These are phyloP conservation scores for Aphyosemion australe DNA, from an alignment of 2,113 vertebrate species.

Conservation along the genomic window DNA sequence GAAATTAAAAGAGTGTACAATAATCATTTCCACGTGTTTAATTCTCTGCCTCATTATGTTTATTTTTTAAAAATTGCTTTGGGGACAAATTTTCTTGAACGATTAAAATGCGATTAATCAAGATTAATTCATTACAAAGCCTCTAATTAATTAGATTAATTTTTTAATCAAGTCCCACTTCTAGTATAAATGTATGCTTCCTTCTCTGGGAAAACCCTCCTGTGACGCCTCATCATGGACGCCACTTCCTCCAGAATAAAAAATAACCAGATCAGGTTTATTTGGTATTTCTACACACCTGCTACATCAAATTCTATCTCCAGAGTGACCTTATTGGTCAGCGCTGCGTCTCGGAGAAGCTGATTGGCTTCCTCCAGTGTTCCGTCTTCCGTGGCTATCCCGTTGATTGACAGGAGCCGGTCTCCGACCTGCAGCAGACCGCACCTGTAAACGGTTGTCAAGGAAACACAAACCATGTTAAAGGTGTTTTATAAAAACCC, in stretches of 20 bases:
- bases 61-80: too few species aligned
- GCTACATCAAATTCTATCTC: constrained; percentile 97
- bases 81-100: too few species aligned
- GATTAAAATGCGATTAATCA: too few species aligned
- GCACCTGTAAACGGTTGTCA: constrained; percentile 79
- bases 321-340: constrained; percentile 89
- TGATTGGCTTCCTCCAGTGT: constrained; percentile 97
- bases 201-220: too few species aligned
- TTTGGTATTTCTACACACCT: constrained; percentile 73
- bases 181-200: too few species aligned
- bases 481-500: background rate
- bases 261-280: background rate
- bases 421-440: constrained; percentile 97
- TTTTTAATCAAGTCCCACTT: too few species aligned
- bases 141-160: too few species aligned
- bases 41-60: too few species aligned
- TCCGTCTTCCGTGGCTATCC: constrained; percentile 92
- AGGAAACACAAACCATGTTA: background rate
- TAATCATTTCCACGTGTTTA: too few species aligned
- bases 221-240: background rate
- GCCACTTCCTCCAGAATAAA: too few species aligned
- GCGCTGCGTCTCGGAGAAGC: constrained; percentile 90
- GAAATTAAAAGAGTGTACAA: too few species aligned
- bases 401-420: constrained; percentile 92
- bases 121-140: too few species aligned